These are phyloP conservation scores for Sebastes matsubarae DNA, from an alignment of 2,797 vertebrate species.

Conservation along the genomic window DNA sequence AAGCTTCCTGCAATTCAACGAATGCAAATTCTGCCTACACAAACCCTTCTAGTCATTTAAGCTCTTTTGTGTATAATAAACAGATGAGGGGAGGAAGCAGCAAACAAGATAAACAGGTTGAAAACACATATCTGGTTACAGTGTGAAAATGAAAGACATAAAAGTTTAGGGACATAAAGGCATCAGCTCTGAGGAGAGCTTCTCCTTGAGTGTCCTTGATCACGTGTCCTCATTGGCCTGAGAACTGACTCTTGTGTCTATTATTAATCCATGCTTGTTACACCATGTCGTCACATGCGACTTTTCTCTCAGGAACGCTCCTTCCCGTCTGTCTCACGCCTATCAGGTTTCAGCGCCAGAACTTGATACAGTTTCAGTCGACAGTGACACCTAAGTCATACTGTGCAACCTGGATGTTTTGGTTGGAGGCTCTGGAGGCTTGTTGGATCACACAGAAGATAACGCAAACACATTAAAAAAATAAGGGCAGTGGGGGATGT, in stretches of 20 bases:
- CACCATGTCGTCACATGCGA: slow-evolving; percentile 13
- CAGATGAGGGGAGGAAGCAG: background rate
- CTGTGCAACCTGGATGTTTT: background rate
- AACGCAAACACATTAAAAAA: background rate
- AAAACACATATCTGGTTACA: background rate
- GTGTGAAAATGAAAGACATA: background rate
- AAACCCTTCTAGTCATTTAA: background rate
- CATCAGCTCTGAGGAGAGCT: background rate
- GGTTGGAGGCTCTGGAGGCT: background rate
- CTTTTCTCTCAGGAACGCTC: slow-evolving; percentile 14
- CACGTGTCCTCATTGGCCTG: background rate
- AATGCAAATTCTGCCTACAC: background rate
- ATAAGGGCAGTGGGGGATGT: background rate
- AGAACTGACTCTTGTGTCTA: slow-evolving; percentile 15
- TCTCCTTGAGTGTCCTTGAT: slow-evolving; percentile 29
- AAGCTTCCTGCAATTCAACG: background rate
- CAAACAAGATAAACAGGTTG: background rate
- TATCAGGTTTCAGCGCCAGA: slow-evolving; percentile 52
- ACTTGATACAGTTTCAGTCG: slow-evolving; percentile 21
- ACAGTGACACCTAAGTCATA: background rate
- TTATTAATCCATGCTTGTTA: slow-evolving; percentile 44
- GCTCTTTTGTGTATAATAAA: background rate
- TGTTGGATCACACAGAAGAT: background rate
- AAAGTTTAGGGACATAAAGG: background rate
- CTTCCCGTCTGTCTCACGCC: slow-evolving; percentile 59